Evolutionary conservation across 1,140 invertebrate genomes (phyloP).

Genomic region (Cydia strobilella): DNA sequence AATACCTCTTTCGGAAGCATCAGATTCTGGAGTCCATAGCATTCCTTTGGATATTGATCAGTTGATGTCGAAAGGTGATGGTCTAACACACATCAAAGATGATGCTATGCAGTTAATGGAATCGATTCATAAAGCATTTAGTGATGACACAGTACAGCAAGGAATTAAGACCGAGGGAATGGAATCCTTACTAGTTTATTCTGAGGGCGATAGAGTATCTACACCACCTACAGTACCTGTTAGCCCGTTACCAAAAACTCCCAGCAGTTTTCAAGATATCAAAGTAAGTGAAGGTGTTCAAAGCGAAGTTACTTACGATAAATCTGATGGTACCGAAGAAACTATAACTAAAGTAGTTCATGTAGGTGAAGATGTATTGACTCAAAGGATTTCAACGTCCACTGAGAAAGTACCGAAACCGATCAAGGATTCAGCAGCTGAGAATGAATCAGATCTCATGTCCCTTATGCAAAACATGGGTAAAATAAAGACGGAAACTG

Average conservation of each 20-base stretch:
- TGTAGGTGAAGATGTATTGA: slow-evolving; percentile 76
- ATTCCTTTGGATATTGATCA: slow-evolving; percentile 43
- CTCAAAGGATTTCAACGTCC: slow-evolving; percentile 78
- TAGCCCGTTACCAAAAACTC: slow-evolving; percentile 77
- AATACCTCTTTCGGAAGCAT: slow-evolving; percentile 45
- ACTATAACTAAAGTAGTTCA: slow-evolving; percentile 77
- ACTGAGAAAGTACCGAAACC: slow-evolving; percentile 73
- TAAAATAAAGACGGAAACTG: slow-evolving; percentile 79
- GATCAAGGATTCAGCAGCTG: slow-evolving; percentile 50
- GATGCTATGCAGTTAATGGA: slow-evolving; percentile 55
- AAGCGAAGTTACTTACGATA: slow-evolving; percentile 72
- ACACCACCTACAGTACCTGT: slow-evolving; percentile 82
- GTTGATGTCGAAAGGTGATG: slow-evolving; percentile 35
- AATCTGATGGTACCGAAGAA: slow-evolving; percentile 68
- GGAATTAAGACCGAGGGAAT: slow-evolving; percentile 67
- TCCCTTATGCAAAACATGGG: slow-evolving; percentile 74
- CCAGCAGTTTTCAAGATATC: slow-evolving; percentile 64
- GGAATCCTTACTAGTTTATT: slow-evolving; percentile 47
- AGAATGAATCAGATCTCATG: slow-evolving; percentile 57
- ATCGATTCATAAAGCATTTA: slow-evolving; percentile 67
- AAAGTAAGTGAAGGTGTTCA: slow-evolving; percentile 70
- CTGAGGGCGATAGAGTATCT: slow-evolving; percentile 67
- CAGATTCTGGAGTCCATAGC: slow-evolving; percentile 53
- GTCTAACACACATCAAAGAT: slow-evolving; percentile 40
- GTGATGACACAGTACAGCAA: slow-evolving; percentile 63